Evolutionary conservation across 2,113 vertebrate genomes (phyloP).

Genomic region (Nibea coibor): DNA sequence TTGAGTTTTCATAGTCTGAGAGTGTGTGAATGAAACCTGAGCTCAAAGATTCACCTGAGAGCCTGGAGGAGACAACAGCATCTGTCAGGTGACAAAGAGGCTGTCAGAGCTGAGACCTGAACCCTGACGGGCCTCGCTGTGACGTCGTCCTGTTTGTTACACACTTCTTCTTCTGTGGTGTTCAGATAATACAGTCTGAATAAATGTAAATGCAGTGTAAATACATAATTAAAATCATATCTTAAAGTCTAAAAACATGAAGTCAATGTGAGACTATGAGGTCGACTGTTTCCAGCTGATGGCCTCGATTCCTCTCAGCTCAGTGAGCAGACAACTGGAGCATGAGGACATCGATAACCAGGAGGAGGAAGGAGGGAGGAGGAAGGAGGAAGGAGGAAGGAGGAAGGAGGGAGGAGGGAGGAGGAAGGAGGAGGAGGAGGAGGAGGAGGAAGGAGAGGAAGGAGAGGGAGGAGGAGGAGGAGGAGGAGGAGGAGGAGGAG

Average conservation of each 20-base stretch:
- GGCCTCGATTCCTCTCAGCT: conserved; percentile 34
- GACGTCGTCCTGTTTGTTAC: background rate
- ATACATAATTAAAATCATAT: too few relatives aligned
- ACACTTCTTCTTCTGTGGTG: background rate
- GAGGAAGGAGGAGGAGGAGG: too few relatives aligned
- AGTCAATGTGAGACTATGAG: background rate
- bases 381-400: too few relatives aligned
- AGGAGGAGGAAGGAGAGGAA: too few relatives aligned
- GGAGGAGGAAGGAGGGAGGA: background rate
- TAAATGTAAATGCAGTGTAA: too few relatives aligned
- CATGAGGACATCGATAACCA: conserved; percentile 22
- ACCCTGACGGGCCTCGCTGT: background rate
- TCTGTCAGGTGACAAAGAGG: conserved; percentile 1
- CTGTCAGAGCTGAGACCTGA: background rate
- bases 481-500: background rate
- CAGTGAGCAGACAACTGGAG: conserved; percentile 58
- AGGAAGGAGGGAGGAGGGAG: too few relatives aligned
- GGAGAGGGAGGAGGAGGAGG: background rate
- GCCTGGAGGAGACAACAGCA: too few relatives aligned
- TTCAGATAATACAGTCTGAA: background rate
- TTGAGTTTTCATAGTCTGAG: background rate
- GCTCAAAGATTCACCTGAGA: background rate
- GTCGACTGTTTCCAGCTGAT: background rate
- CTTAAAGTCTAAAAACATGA: background rate
- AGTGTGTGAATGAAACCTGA: conserved; percentile 43